Evolutionary conservation across 2,888 invertebrate species (phyloP).

Genomic region (Drosophila picticornis): DNA sequence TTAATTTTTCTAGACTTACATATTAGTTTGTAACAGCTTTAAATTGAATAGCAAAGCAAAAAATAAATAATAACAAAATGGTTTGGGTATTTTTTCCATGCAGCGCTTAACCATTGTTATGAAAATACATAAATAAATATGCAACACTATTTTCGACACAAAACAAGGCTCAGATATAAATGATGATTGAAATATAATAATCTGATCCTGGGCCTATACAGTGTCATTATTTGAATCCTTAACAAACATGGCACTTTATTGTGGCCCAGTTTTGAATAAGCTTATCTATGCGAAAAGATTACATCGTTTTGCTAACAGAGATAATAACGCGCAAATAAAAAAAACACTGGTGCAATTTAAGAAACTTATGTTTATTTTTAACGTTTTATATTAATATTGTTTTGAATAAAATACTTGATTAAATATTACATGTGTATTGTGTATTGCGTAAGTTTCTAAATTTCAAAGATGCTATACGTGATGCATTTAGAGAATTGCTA

Average conservation of each 20-base stretch:
- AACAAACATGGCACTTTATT: neutral
- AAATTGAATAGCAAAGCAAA: neutral
- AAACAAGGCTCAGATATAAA: neutral
- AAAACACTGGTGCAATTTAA: neutral
- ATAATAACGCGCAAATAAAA: neutral
- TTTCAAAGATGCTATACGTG: constrained; percentile 30
- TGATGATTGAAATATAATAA: neutral
- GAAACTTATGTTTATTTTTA: constrained; percentile 44
- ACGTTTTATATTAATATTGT: constrained; percentile 35
- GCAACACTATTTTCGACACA: neutral
- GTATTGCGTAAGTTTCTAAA: constrained; percentile 28
- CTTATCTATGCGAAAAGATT: neutral
- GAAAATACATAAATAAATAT: too few relatives aligned
- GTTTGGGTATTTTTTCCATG: too few relatives aligned
- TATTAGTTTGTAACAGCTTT: neutral
- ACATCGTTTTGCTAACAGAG: neutral
- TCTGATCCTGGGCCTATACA: neutral
- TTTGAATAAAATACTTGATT: constrained; percentile 55
- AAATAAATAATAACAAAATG: neutral
- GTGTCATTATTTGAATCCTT: neutral
- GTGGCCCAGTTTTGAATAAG: neutral
- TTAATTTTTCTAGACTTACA: neutral
- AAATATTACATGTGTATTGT: constrained; percentile 33
- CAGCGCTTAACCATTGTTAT: too few relatives aligned
- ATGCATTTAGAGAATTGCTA: constrained; percentile 34